Conservation (phyloP, 2,888 invertebrate species). For the Stratiomys singularior region DNA sequence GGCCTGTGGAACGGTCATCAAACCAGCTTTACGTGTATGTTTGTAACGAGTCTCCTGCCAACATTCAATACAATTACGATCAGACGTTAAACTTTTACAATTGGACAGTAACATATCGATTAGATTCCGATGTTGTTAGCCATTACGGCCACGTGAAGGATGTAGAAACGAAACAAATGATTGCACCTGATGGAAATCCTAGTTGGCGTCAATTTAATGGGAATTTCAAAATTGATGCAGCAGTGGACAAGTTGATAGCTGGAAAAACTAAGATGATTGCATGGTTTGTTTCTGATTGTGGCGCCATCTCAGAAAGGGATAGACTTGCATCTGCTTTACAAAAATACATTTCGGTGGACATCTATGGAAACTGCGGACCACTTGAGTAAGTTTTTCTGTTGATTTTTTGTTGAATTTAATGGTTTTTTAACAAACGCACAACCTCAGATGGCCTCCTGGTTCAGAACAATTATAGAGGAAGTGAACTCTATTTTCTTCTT, state of each 20-base stretch:
- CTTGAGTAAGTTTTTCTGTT: slow-evolving; percentile 57
- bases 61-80: slow-evolving; percentile 63
- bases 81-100: slow-evolving; percentile 68
- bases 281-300: slow-evolving; percentile 71
- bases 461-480: too few relatives aligned
- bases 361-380: slow-evolving; percentile 72
- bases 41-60: slow-evolving; percentile 65
- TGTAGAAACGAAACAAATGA: slow-evolving; percentile 54
- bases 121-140: slow-evolving; percentile 68
- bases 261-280: slow-evolving; percentile 67
- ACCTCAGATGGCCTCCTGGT: too few relatives aligned
- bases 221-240: slow-evolving; percentile 54
- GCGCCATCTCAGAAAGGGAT: slow-evolving; percentile 65
- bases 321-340: slow-evolving; percentile 66
- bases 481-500: too few relatives aligned
- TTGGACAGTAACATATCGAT: slow-evolving; percentile 69
- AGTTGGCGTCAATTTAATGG: slow-evolving; percentile 59
- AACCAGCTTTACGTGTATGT: slow-evolving; percentile 68
- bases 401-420: not conserved
- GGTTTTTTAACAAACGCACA: too few relatives aligned
- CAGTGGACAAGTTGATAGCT: slow-evolving; percentile 52
- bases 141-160: slow-evolving; percentile 63
- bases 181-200: slow-evolving; percentile 58
- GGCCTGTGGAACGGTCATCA: slow-evolving; percentile 61
- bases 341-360: slow-evolving; percentile 70